These are phyloP conservation scores for Halichoeres trimaculatus DNA, from an alignment of 2,113 vertebrate genomes.

Conservation along the genomic window DNA sequence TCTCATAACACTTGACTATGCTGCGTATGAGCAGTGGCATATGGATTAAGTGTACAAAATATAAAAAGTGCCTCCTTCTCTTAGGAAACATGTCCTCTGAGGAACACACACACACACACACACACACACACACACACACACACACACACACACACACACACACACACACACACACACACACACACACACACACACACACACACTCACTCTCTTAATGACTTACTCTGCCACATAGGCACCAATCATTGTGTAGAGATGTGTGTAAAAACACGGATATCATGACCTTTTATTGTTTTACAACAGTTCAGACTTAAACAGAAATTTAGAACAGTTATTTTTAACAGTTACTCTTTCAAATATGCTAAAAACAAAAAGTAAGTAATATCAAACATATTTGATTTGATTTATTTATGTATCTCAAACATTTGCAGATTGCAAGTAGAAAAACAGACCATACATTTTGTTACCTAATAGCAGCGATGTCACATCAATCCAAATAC, in stretches of 20 bases:
- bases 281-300: no score
- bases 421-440: no score
- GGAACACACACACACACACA: background rate
- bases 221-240: background rate
- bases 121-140: background rate
- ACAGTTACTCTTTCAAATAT: no score
- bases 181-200: background rate
- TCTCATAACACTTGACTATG: conserved; percentile 66
- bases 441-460: no score
- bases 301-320: no score
- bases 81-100: background rate
- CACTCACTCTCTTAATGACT: conserved; percentile 24
- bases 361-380: no score
- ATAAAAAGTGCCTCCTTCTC: conserved; percentile 56
- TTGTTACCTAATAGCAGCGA: no score
- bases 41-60: conserved; percentile 71
- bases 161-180: background rate
- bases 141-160: background rate
- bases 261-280: background rate
- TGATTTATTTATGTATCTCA: no score
- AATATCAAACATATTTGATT: no score
- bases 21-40: conserved; percentile 57
- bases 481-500: no score
- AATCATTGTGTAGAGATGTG: background rate
- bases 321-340: no score